These are phyloP conservation scores for Cinclus mexicanus DNA, from an alignment of 2,113 vertebrate species.

Conservation along the genomic window DNA sequence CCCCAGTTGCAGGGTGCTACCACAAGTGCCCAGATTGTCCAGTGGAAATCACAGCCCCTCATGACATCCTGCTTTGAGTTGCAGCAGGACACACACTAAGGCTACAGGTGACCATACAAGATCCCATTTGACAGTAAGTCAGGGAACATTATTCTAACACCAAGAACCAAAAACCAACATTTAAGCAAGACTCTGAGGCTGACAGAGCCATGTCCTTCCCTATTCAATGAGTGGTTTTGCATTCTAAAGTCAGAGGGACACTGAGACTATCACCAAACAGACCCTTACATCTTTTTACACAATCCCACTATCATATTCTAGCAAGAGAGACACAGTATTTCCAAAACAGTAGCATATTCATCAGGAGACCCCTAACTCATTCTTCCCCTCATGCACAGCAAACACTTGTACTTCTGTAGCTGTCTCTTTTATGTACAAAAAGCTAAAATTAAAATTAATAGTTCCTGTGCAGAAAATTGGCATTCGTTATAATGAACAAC, in stretches of 20 bases:
- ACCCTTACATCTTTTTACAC: neutral
- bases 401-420: neutral
- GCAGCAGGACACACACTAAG: neutral
- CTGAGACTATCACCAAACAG: neutral
- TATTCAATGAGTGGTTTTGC: neutral
- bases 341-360: neutral
- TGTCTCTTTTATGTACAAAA: neutral
- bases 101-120: neutral
- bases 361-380: neutral
- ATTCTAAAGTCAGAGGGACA: neutral
- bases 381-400: neutral
- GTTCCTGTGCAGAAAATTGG: neutral
- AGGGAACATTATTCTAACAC: neutral
- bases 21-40: neutral
- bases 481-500: neutral
- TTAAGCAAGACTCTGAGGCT: neutral
- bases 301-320: neutral
- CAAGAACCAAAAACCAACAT: neutral
- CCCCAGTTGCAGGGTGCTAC: neutral
- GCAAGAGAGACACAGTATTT: neutral
- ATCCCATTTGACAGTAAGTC: neutral
- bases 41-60: neutral
- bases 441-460: neutral
- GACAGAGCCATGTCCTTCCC: neutral
- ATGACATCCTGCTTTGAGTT: neutral